A percentile compares a stretch with the other conserved stretches of the same genome.
Conservation (phyloP, 2,888 invertebrate genomes). For the Yponomeuta cagnagella region DNA sequence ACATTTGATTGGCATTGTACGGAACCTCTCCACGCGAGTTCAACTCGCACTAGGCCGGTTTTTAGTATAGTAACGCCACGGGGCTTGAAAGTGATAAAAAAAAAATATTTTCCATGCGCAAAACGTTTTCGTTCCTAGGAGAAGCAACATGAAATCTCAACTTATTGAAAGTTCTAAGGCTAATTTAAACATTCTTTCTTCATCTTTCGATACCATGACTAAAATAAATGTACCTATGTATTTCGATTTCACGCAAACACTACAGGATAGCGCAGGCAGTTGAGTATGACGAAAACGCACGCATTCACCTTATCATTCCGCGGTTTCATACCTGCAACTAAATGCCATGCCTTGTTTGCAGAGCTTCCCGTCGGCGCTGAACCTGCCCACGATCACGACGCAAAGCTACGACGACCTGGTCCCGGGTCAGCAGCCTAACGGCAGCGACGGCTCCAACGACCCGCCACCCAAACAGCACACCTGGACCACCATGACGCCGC, state of each 20-base stretch:
- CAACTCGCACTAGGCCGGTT: too few species aligned
- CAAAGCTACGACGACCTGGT: slow-evolving; percentile 79
- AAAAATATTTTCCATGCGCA: too few species aligned
- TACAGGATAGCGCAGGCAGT: background rate
- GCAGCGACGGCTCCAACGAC: slow-evolving; percentile 54
- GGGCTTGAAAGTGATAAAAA: background rate
- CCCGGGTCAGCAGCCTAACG: slow-evolving; percentile 31
- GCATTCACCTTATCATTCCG: background rate
- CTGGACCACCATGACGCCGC: slow-evolving; percentile 91
- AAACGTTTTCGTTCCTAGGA: background rate
- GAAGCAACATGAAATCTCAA: background rate
- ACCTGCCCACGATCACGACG: slow-evolving; percentile 81
- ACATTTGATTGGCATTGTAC: too few species aligned
- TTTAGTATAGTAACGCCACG: too few species aligned
- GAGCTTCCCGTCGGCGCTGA: slow-evolving; percentile 79
- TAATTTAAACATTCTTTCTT: too few species aligned
- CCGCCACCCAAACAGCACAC: slow-evolving; percentile 55
- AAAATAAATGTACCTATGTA: background rate
- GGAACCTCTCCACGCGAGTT: too few species aligned
- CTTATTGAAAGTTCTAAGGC: too few species aligned
- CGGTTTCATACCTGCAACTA: too few species aligned
- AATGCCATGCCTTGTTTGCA: slow-evolving; percentile 32
- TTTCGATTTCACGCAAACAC: background rate
- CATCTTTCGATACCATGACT: background rate
- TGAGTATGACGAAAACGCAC: background rate